Percentiles rank a stretch among this genome's conserved stretches.
Evolutionary conservation across 2,888 invertebrate species (phyloP).

Genomic region (Orchestes rusci): DNA sequence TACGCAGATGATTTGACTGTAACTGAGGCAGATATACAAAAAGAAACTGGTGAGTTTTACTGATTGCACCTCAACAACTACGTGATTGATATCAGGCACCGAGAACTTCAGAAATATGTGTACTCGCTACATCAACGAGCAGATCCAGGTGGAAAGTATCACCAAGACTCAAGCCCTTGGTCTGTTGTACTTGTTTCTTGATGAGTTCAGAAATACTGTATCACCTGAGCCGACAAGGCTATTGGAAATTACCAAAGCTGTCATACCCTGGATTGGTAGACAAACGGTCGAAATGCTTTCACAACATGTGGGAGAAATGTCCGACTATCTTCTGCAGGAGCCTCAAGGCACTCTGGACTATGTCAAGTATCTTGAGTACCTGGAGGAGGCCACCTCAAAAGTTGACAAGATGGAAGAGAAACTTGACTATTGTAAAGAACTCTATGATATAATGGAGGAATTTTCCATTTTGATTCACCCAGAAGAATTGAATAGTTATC

Average conservation of each 20-base stretch:
- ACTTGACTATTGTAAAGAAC: slow-evolving; percentile 72
- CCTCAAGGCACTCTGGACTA: slow-evolving; percentile 67
- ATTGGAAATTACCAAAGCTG: slow-evolving; percentile 55
- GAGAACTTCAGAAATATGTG: slow-evolving; percentile 60
- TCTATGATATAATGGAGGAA: slow-evolving; percentile 78
- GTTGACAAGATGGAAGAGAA: slow-evolving; percentile 65
- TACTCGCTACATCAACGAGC: slow-evolving; percentile 61
- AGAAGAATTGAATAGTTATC: slow-evolving; percentile 61
- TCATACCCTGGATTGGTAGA: slow-evolving; percentile 61
- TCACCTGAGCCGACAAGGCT: slow-evolving; percentile 65
- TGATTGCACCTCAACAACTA: background rate
- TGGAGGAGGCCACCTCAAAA: slow-evolving; percentile 59
- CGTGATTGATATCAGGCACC: slow-evolving; percentile 35
- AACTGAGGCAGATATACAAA: slow-evolving; percentile 54
- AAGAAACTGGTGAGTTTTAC: slow-evolving; percentile 48
- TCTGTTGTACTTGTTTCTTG: slow-evolving; percentile 60
- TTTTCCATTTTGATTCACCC: slow-evolving; percentile 65
- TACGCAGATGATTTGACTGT: slow-evolving; percentile 63
- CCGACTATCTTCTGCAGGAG: slow-evolving; percentile 53
- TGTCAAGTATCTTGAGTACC: slow-evolving; percentile 62
- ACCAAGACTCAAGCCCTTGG: slow-evolving; percentile 64
- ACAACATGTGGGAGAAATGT: slow-evolving; percentile 57
- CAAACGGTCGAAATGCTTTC: slow-evolving; percentile 49
- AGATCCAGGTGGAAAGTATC: slow-evolving; percentile 59
- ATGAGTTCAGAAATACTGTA: slow-evolving; percentile 63